Conservation (phyloP, 1,140 invertebrate species). For the Apis cerana region DNA sequence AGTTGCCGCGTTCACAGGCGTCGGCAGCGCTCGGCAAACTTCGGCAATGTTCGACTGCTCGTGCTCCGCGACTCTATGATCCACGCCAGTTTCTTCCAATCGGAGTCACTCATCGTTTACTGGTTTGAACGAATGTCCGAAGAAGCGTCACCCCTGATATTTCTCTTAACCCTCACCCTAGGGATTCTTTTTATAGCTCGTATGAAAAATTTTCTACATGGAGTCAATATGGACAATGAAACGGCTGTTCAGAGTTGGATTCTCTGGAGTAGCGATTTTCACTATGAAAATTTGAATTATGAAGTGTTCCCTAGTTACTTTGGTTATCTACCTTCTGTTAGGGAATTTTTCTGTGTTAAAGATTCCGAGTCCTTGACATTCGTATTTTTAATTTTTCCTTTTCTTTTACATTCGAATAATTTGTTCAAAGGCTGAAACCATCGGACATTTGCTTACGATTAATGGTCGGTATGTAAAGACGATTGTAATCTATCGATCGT, state of each 20-base stretch:
- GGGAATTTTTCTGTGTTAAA: neutral
- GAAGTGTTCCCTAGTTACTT: constrained; percentile 1
- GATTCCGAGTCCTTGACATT: too few relatives aligned
- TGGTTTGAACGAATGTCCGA: constrained; percentile 28
- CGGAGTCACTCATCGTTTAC: constrained; percentile 37
- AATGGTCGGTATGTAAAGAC: neutral
- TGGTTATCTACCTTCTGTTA: neutral
- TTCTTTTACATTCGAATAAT: neutral
- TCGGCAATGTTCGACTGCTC: constrained; percentile 63
- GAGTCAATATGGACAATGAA: constrained; percentile 25
- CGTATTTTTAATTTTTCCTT: neutral
- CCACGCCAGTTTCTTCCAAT: constrained; percentile 52
- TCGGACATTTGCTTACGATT: neutral
- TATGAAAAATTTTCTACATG: constrained; percentile 61
- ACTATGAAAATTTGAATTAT: constrained; percentile 46
- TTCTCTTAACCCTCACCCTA: constrained; percentile 59
- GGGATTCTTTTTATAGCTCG: constrained; percentile 44
- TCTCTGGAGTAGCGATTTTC: constrained; percentile 12
- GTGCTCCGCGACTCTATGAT: constrained; percentile 54
- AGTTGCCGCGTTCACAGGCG: constrained; percentile 72
- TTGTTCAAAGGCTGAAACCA: neutral
- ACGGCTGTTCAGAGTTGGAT: constrained; percentile 35
- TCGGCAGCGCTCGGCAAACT: constrained; percentile 62
- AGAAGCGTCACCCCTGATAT: constrained; percentile 49
- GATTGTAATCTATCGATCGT: neutral